A percentile compares a stretch with the other conserved stretches of the same genome.
Evolutionary conservation across 2,888 invertebrate species (phyloP).

Genomic region (Lochmaea crataegi): DNA sequence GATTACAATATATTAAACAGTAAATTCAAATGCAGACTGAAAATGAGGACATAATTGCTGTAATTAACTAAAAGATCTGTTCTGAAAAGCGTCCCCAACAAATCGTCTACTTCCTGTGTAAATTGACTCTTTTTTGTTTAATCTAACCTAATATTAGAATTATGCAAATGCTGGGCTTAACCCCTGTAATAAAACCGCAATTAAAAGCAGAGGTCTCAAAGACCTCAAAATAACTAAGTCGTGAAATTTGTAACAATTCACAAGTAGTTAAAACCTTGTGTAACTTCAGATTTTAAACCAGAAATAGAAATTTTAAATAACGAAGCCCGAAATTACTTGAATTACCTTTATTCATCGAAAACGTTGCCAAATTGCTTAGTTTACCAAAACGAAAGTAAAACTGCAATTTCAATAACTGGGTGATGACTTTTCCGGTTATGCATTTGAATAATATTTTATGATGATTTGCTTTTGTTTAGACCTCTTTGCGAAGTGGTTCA

Average conservation of each 20-base stretch:
- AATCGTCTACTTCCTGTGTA: conserved; percentile 17
- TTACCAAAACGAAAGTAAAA: too few relatives aligned
- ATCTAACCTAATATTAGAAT: conserved; percentile 34
- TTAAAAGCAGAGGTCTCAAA: conserved; percentile 32
- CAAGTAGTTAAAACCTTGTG: conserved; percentile 22
- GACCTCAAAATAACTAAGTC: conserved; percentile 24
- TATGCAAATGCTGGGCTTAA: conserved; percentile 36
- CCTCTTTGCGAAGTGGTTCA: too few relatives aligned
- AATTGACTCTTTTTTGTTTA: conserved; percentile 31
- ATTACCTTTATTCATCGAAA: too few relatives aligned
- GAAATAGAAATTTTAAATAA: background rate
- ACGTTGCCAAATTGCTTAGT: too few relatives aligned
- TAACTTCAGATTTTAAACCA: conserved; percentile 21
- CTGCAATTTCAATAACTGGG: too few relatives aligned
- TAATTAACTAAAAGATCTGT: conserved; percentile 29
- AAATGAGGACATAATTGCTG: conserved; percentile 28
- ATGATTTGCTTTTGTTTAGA: too few relatives aligned
- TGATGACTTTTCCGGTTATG: too few relatives aligned
- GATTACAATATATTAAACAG: conserved; percentile 33
- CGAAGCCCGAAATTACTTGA: too few relatives aligned
- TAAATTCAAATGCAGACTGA: conserved; percentile 26
- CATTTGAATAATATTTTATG: too few relatives aligned
- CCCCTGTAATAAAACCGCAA: conserved; percentile 36
- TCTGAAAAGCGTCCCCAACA: background rate
- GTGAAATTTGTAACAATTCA: conserved; percentile 27